These are phyloP conservation scores for Chaetophractus vellerosus DNA, from an alignment of 2,797 vertebrate genomes.

Conservation along the genomic window DNA sequence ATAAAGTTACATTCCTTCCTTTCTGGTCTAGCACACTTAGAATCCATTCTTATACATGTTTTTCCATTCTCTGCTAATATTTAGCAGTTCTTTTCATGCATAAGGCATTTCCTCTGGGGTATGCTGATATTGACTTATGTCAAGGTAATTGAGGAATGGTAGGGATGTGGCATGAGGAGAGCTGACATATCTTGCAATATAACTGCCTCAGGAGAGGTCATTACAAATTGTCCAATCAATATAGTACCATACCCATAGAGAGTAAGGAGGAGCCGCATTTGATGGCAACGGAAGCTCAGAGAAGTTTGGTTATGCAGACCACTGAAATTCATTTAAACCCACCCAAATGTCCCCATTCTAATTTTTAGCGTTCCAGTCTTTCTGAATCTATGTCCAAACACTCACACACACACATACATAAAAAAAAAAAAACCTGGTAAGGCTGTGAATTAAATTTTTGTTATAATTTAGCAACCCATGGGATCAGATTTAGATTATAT, in stretches of 20 bases:
- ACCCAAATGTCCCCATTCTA: background rate
- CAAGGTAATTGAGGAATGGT: background rate
- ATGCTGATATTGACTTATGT: background rate
- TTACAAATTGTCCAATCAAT: background rate
- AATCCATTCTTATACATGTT: background rate
- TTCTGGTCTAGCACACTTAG: background rate
- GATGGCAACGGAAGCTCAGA: background rate
- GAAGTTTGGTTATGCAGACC: background rate
- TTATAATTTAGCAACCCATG: background rate
- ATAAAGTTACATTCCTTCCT: background rate
- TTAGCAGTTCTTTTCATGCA: background rate
- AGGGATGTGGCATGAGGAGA: background rate
- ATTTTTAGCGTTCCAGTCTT: background rate
- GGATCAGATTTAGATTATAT: background rate
- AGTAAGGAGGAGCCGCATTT: background rate
- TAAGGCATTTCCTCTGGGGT: background rate
- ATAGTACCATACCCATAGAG: background rate
- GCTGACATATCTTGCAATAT: background rate
- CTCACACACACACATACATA: background rate
- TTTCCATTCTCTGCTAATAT: background rate
- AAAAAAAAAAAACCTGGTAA: background rate
- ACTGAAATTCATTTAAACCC: background rate
- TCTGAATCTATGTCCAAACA: background rate
- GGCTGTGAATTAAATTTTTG: background rate
- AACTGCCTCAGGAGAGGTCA: background rate